Evolutionary conservation across 1,140 invertebrate genomes (phyloP).

Genomic region (Coelopa frigida): DNA sequence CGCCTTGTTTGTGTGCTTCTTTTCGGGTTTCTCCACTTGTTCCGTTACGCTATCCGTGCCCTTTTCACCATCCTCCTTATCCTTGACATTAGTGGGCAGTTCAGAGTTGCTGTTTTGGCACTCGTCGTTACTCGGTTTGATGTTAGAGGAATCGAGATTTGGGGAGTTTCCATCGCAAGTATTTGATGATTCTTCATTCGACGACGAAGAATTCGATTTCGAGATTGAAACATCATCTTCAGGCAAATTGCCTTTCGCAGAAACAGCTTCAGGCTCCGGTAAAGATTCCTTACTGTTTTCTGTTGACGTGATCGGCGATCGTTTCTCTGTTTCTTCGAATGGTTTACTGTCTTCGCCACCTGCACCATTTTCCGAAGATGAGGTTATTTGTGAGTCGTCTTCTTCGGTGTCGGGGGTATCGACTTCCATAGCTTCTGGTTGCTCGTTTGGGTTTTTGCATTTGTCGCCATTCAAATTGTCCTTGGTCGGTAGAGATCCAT

Average conservation of each 20-base stretch:
- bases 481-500: neutral
- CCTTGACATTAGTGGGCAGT: slow-evolving; percentile 28
- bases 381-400: slow-evolving; percentile 35
- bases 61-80: slow-evolving; percentile 28
- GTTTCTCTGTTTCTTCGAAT: too few species aligned
- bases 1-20: too few species aligned
- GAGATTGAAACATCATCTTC: too few species aligned
- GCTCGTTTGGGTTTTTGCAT: neutral
- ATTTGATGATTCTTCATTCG: slow-evolving; percentile 10
- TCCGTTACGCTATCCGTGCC: slow-evolving; percentile 35
- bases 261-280: too few species aligned
- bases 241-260: too few species aligned
- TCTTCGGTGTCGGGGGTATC: slow-evolving; percentile 18
- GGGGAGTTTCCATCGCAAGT: slow-evolving; percentile 7
- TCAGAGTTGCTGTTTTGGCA: slow-evolving; percentile 32
- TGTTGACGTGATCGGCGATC: too few species aligned
- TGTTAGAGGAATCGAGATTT: slow-evolving; percentile 18
- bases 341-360: slow-evolving; percentile 3
- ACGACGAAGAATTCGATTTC: too few species aligned
- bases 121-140: slow-evolving; percentile 17
- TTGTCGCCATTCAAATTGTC: neutral
- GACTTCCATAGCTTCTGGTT: slow-evolving; percentile 7
- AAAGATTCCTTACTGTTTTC: too few species aligned
- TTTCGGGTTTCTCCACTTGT: too few species aligned
- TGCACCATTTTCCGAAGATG: slow-evolving; percentile 23